phyloP scores from a whole-genome alignment of 2,113 vertebrate genomes.

The Gopherus evgoodei region DNA sequence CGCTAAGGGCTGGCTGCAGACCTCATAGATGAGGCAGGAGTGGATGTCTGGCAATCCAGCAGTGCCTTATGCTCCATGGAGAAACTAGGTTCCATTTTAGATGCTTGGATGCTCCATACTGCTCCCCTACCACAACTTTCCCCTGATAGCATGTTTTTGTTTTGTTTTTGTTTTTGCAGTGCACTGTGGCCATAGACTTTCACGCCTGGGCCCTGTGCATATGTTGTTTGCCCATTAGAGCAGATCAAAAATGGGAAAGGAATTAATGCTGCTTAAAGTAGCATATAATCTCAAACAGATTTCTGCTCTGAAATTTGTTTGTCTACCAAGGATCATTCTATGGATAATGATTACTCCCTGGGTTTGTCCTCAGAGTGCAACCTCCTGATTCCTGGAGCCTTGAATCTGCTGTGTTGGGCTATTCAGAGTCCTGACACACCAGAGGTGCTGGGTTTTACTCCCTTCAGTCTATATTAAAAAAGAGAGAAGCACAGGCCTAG shows the following conservation, averaged over 20 bases:
- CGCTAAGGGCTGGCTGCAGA: not conserved
- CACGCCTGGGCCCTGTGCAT: not conserved
- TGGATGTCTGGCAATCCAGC: not conserved
- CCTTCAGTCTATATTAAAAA: not conserved
- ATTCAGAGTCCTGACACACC: not conserved
- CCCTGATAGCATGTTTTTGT: not conserved
- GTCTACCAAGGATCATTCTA: not conserved
- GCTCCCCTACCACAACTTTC: not conserved
- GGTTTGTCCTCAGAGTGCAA: not conserved
- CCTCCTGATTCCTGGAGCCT: not conserved
- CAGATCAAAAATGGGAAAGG: not conserved
- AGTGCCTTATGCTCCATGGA: not conserved
- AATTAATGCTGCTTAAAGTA: not conserved
- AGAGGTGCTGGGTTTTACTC: not conserved
- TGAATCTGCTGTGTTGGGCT: not conserved
- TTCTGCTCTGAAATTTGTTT: not conserved
- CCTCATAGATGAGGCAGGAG: not conserved
- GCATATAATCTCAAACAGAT: not conserved
- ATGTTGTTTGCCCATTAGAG: not conserved
- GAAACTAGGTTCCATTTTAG: not conserved
- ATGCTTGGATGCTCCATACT: not conserved
- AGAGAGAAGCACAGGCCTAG: not conserved
- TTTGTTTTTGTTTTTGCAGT: not conserved
- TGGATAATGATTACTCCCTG: not conserved
- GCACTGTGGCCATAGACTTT: not conserved